Conservation (phyloP, 2,888 invertebrate genomes). For the Onchidella celtica region DNA sequence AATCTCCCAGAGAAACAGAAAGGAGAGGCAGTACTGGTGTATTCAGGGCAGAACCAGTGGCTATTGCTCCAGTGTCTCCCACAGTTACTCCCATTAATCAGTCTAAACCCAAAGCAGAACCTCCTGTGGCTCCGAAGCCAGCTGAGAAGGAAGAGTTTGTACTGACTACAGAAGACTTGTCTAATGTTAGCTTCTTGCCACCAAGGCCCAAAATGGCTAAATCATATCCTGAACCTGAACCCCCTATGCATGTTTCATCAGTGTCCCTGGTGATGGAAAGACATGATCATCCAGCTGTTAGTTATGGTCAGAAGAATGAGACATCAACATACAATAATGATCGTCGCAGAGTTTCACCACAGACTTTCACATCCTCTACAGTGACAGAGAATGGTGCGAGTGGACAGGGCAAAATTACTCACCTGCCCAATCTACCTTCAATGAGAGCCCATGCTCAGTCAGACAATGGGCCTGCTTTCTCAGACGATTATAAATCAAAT, state of each 20-base stretch:
- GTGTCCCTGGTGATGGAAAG: conserved; percentile 19
- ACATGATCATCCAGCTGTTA: neutral
- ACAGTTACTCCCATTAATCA: neutral
- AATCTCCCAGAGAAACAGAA: neutral
- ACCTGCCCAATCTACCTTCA: conserved; percentile 65
- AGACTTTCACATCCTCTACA: conserved; percentile 63
- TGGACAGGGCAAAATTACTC: conserved; percentile 71
- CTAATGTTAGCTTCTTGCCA: conserved; percentile 51
- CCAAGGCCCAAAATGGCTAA: conserved; percentile 23
- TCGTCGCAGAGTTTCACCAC: conserved; percentile 63
- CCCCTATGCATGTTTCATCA: neutral
- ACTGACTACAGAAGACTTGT: conserved; percentile 68
- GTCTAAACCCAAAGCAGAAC: conserved; percentile 7
- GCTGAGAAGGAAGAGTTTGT: conserved; percentile 69
- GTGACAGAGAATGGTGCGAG: conserved; percentile 69
- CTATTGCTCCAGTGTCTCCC: conserved; percentile 5
- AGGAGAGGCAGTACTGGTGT: conserved; percentile 13
- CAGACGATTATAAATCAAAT: conserved; percentile 30
- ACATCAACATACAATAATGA: conserved; percentile 48
- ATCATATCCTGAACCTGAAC: neutral
- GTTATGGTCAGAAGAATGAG: neutral
- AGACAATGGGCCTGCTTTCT: neutral
- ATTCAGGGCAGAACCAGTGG: conserved; percentile 40
- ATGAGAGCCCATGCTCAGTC: conserved; percentile 44
- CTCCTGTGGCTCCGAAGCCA: neutral